Percentiles rank a stretch among this genome's conserved stretches.
phyloP scores from a whole-genome alignment of 2,888 invertebrate genomes.

The Aphodius sticticus region DNA sequence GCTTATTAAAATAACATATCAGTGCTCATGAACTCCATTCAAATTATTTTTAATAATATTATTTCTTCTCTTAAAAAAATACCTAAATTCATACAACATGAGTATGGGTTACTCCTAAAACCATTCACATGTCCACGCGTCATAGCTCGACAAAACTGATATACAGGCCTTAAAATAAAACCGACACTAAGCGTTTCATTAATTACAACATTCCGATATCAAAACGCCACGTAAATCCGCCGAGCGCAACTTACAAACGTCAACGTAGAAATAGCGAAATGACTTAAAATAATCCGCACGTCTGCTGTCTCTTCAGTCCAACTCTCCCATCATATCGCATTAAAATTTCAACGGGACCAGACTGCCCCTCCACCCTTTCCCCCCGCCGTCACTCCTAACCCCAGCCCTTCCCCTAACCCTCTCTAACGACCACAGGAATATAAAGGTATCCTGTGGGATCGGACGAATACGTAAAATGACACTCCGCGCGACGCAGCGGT shows the following conservation, averaged over 20 bases:
- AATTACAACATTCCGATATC: background rate
- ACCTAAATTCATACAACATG: no score
- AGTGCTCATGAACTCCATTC: no score
- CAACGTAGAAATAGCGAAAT: conserved; percentile 16
- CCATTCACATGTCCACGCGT: background rate
- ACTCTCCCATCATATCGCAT: conserved; percentile 7
- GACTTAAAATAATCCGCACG: conserved; percentile 22
- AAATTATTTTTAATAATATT: no score
- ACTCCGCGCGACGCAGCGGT: background rate
- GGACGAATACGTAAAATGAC: conserved; percentile 4
- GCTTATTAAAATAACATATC: no score
- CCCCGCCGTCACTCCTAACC: background rate
- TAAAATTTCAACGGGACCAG: conserved; percentile 18
- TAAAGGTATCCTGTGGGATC: background rate
- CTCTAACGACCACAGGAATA: background rate
- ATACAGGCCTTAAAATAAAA: background rate
- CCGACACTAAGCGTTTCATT: background rate
- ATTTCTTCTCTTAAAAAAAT: no score
- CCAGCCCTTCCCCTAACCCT: background rate
- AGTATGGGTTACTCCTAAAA: background rate
- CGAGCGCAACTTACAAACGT: conserved; percentile 8
- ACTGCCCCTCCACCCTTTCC: background rate
- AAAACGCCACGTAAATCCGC: background rate
- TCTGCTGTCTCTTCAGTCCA: background rate
- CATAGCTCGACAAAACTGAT: background rate